Evolutionary conservation across 1,140 invertebrate genomes (phyloP).

Genomic region (Orchesella cincta): DNA sequence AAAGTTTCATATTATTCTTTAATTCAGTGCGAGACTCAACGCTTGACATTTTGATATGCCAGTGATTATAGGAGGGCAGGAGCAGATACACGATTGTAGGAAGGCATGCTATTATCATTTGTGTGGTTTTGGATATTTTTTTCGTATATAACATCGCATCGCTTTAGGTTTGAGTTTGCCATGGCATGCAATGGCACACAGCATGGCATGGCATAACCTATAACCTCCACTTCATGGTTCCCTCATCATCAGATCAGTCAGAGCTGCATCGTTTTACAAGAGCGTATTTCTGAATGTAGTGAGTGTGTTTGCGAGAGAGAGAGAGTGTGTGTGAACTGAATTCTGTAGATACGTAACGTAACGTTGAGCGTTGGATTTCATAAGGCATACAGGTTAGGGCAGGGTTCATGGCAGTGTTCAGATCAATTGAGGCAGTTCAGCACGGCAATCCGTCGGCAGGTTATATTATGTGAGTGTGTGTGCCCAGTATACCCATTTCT

Average conservation of each 20-base stretch:
- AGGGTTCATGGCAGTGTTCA: conserved; percentile 16
- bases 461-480: neutral
- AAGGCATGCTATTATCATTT: neutral
- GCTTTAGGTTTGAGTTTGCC: too few relatives aligned
- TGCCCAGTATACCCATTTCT: neutral
- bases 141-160: too few relatives aligned
- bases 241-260: neutral
- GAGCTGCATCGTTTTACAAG: neutral
- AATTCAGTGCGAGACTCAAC: neutral
- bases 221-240: neutral
- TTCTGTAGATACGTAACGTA: too few relatives aligned
- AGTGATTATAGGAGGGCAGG: neutral
- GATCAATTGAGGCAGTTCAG: conserved; percentile 14
- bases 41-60: conserved; percentile 11
- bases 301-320: too few relatives aligned
- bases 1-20: too few relatives aligned
- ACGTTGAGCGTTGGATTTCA: neutral
- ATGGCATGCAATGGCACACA: too few relatives aligned
- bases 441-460: neutral
- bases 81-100: neutral
- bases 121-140: neutral
- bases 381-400: conserved; percentile 22
- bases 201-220: conserved; percentile 26
- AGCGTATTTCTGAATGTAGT: too few relatives aligned
- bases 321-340: too few relatives aligned